phyloP scores from a whole-genome alignment of 2,797 vertebrate genomes.

The Poecilia gillii region DNA sequence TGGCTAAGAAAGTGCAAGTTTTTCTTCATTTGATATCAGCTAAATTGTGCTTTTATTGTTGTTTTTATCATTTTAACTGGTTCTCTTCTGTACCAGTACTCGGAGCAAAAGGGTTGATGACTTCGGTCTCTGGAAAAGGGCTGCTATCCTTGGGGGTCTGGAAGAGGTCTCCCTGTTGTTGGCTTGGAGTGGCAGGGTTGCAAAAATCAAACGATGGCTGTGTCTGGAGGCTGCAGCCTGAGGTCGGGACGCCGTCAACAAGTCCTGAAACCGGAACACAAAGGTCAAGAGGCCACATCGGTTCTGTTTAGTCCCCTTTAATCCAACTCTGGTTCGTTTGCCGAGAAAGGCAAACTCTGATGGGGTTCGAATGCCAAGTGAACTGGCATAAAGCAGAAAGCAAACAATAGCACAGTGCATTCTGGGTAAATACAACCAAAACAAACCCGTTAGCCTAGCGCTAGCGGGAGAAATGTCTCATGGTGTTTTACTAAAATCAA shows the following conservation, averaged over 20 bases:
- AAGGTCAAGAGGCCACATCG: not conserved
- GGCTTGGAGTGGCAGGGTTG: conserved; percentile 80
- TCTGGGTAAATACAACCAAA: too few species aligned
- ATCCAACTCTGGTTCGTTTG: too few species aligned
- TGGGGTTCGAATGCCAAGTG: too few species aligned
- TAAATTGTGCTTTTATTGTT: not conserved
- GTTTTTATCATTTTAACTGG: not conserved
- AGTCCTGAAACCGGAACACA: conserved; percentile 47
- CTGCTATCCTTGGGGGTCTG: conserved; percentile 81
- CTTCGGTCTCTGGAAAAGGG: conserved; percentile 77
- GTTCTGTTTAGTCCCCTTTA: too few species aligned
- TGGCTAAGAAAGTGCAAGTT: not conserved
- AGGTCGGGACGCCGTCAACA: conserved; percentile 60
- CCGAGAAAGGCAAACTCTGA: too few species aligned
- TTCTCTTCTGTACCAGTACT: conserved; percentile 75
- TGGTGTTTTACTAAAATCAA: too few species aligned
- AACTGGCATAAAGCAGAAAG: too few species aligned
- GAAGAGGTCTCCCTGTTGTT: conserved; percentile 78
- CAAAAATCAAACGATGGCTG: conserved; percentile 86
- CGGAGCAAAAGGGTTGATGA: conserved; percentile 78
- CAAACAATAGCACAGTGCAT: too few species aligned
- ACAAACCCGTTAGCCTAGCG: too few species aligned
- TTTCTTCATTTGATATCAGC: not conserved
- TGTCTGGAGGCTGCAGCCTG: conserved; percentile 78
- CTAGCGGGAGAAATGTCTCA: too few species aligned